Percentiles rank a stretch among this genome's conserved stretches.
Evolutionary conservation across 2,797 vertebrate genomes (phyloP).

Genomic region (Oceanodroma leucorhoa): DNA sequence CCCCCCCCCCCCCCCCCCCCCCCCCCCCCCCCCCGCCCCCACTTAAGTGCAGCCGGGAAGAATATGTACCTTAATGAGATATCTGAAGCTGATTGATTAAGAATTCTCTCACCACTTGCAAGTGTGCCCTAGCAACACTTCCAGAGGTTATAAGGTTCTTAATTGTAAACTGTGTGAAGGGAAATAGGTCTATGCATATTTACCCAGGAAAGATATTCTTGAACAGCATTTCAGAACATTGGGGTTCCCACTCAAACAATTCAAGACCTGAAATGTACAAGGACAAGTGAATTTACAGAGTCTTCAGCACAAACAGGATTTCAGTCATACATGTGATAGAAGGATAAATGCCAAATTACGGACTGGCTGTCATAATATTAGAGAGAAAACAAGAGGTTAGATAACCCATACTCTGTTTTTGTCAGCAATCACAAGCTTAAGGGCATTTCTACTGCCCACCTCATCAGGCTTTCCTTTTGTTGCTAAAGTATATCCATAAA

Average conservation of each 20-base stretch:
- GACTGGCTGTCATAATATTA: background rate
- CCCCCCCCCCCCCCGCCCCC: accelerated
- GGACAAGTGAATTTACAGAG: background rate
- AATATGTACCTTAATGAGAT: background rate
- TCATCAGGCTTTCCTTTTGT: background rate
- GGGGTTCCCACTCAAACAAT: background rate
- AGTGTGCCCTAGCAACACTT: background rate
- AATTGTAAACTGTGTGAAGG: background rate
- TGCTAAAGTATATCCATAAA: background rate
- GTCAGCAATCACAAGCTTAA: background rate
- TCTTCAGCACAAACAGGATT: background rate
- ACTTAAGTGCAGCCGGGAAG: background rate
- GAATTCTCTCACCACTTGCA: background rate
- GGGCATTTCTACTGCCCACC: background rate
- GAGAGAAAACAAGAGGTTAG: background rate
- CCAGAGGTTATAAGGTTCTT: background rate
- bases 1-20: accelerated
- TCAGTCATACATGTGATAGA: background rate
- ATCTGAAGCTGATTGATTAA: background rate
- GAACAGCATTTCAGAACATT: background rate
- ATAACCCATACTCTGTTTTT: background rate
- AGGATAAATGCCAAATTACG: background rate
- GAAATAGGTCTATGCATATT: background rate
- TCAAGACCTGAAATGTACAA: background rate
- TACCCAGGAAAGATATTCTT: background rate